Base-by-base conservation (phyloP, 2,113 vertebrate species). In the Macaca mulatta region DNA sequence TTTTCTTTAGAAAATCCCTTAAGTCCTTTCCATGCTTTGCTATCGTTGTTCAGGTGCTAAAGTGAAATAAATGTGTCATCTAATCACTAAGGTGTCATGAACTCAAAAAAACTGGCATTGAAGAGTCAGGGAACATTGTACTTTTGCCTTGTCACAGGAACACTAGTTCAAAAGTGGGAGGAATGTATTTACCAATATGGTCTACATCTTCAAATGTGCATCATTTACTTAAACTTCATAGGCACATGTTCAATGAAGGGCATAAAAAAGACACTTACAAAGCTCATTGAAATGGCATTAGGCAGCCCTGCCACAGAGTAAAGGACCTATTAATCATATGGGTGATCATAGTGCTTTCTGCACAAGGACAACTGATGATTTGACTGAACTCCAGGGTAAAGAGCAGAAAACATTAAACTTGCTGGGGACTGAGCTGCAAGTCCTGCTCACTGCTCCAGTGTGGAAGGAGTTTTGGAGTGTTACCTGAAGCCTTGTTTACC, bases 341-440 rank as follows among this genome's bases (percentile, higher is more conserved):
- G 35, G 52, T 92, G 79, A 92, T 89, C 38, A 77, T 45, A 32
- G 10, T 72, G 61, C 70, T 90, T 88, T 95, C 61, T 80, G 70
- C 30, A 43, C 40, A 74, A 69, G 70, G 74, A 69, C 59, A 50
- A 23, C 18, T 11, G 48, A 64, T 57, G n/a, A 10, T 93, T 89
- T 93, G 82, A 92, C 72, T 89, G 55, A 80, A 92, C 64, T 93
- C 16, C 78, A 91, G 82, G 20, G 69, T 89, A 94, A 94, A 96
- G 4, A 95, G 55, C 75, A 97, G 45, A 95, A 90, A 83, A 93
- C 84, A 85, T 59, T 78, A 85, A 70, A 45, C 27, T 93, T 92
- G 8, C 52, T 55, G 32, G 40, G 94, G 61, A 72, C 38, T 89
- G 74, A 69, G 45, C 67, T 82, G 23, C 43, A 72, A 92, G 57